Evolutionary conservation across 1,140 invertebrate species (phyloP).

Genomic region (Medauroidea extradentata): DNA sequence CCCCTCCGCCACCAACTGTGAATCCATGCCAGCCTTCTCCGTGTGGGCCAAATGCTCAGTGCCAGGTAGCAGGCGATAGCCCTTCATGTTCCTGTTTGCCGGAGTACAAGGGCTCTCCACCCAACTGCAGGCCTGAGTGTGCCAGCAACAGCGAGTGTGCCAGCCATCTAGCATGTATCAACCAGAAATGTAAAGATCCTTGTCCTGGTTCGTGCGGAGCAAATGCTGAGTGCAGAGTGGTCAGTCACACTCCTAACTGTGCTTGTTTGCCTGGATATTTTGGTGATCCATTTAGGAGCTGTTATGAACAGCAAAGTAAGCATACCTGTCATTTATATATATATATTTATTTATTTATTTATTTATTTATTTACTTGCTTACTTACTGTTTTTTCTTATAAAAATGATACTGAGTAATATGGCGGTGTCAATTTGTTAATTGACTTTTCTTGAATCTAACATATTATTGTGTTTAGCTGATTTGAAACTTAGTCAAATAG

Average conservation of each 20-base stretch:
- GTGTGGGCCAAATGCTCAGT: slow-evolving; percentile 46
- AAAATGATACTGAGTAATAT: too few relatives aligned
- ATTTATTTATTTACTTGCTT: too few relatives aligned
- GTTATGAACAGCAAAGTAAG: slow-evolving; percentile 23
- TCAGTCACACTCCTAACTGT: slow-evolving; percentile 55
- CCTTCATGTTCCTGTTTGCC: slow-evolving; percentile 38
- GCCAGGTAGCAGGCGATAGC: slow-evolving; percentile 33
- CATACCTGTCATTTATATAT: not conserved
- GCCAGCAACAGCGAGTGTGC: slow-evolving; percentile 35
- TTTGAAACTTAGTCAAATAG: too few relatives aligned
- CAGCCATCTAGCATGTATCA: slow-evolving; percentile 34
- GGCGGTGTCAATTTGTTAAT: too few relatives aligned
- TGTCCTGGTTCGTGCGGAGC: slow-evolving; percentile 43
- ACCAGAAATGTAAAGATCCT: slow-evolving; percentile 41
- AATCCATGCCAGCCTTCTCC: slow-evolving; percentile 60
- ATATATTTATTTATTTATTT: not conserved
- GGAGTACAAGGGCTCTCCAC: slow-evolving; percentile 26
- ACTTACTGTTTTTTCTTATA: too few relatives aligned
- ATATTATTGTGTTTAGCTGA: too few relatives aligned
- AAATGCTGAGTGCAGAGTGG: slow-evolving; percentile 36
- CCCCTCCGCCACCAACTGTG: slow-evolving; percentile 22
- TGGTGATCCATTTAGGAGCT: slow-evolving; percentile 43
- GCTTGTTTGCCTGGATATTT: slow-evolving; percentile 39
- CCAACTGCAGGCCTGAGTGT: slow-evolving; percentile 37
- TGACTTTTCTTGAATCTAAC: too few relatives aligned